phyloP scores from a whole-genome alignment of 2,797 vertebrate species.

The Lepidocolaptes lacrymiger region DNA sequence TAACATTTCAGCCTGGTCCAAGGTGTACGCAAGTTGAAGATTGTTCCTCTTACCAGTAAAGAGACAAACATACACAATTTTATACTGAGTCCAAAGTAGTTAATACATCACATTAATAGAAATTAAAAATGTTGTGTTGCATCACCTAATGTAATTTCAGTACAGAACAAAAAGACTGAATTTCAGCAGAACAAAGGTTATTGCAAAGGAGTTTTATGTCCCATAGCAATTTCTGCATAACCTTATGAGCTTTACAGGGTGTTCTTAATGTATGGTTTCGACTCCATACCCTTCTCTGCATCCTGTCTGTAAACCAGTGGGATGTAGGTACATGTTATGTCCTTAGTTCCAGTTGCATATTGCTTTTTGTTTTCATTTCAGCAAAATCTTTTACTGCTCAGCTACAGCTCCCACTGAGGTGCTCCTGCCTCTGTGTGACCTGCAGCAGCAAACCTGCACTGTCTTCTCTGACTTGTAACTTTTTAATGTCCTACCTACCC shows the following conservation, averaged over 20 bases:
- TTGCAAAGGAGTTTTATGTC: background rate
- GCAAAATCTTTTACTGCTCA: background rate
- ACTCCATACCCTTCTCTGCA: background rate
- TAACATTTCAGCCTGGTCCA: background rate
- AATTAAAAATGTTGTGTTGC: background rate
- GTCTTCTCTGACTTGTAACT: background rate
- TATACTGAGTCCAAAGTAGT: background rate
- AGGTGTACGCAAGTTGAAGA: background rate
- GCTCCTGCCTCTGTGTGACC: background rate
- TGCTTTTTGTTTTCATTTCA: background rate
- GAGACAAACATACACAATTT: background rate
- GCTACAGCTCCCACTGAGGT: background rate
- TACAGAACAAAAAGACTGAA: conserved; percentile 8
- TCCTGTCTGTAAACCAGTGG: background rate
- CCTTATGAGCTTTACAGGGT: background rate
- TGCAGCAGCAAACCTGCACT: background rate
- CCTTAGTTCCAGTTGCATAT: background rate
- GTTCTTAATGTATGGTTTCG: background rate
- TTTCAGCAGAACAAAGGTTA: conserved; percentile 10
- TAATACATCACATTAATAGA: background rate
- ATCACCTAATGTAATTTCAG: conserved; percentile 11
- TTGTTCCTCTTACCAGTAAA: conserved; percentile 18
- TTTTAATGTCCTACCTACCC: background rate
- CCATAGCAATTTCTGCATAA: background rate
- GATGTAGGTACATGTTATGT: background rate